Percentiles rank a stretch among this genome's conserved stretches.
These are phyloP conservation scores for Conger conger DNA, from an alignment of 2,113 vertebrate genomes.

Conservation along the genomic window DNA sequence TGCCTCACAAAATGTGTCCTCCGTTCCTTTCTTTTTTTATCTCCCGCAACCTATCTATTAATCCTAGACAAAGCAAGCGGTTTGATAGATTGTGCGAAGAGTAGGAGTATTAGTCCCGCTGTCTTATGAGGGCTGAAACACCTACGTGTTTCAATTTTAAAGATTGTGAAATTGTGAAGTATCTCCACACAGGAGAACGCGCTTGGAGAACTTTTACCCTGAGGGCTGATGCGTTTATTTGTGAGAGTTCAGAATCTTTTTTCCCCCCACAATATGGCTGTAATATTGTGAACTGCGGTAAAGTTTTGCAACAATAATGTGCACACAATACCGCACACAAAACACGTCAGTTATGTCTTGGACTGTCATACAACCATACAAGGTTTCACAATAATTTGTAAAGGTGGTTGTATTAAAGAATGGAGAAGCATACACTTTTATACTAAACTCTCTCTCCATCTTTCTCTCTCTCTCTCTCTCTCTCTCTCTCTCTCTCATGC, in stretches of 20 bases:
- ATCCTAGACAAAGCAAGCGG: conserved; percentile 35
- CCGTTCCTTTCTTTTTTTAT: conserved; percentile 36
- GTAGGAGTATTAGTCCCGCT: conserved; percentile 39
- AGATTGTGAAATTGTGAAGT: conserved; percentile 25
- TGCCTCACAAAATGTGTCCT: conserved; percentile 39
- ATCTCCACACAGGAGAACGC: neutral
- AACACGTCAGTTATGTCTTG: neutral
- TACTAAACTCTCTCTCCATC: neutral
- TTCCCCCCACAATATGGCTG: neutral
- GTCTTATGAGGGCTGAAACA: conserved; percentile 32
- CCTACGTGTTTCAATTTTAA: conserved; percentile 38
- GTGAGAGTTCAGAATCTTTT: neutral
- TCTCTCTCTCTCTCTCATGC: conserved; percentile 9
- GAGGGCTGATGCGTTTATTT: neutral
- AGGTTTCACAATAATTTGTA: neutral
- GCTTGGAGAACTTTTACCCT: neutral
- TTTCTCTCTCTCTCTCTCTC: conserved; percentile 36
- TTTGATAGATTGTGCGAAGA: conserved; percentile 36
- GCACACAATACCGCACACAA: no score
- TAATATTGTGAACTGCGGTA: neutral
- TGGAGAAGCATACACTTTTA: no score
- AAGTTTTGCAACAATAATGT: neutral
- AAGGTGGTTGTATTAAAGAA: no score
- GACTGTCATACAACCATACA: no score
- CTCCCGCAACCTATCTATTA: conserved; percentile 25